Evolutionary conservation across 2,888 invertebrate species (phyloP), one percentile per base, ranked within the genome.

Genomic region (Mesochorus sp.): DNA sequence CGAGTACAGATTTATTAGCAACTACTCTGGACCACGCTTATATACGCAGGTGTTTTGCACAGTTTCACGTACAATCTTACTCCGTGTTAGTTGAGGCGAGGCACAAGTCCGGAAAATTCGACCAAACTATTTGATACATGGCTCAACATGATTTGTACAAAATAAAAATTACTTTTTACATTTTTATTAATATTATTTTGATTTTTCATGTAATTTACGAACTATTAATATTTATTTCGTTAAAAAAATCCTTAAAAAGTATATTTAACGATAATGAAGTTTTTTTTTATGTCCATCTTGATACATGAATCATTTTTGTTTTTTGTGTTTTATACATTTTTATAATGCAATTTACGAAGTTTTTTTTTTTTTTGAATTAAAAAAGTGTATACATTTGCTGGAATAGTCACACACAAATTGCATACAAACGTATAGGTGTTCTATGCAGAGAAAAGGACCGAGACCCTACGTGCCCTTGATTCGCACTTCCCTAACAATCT

Each of bases 401-500:
- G 24, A 64, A 64, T 37, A 8, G 24, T 34, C n/a, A 10, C 21
- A 14, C 5, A 37, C 26, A 21, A 21, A 19, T 42, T 39, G 1
- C 17, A 19, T 12, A n/a, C 24, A 39, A 2, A 4, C 21, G 31
- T 21, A 37, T 5, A 47, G 24, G 0, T 47, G 42, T 42, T 51
- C 21, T 53, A 19, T 68, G 6, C n/a, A 5, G 39, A n/a, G n/a
- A 49, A 59, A 72, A 76, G 39, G 19, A 66, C 59, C 37, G 49
- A 10, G 39, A 19, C 24, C 17, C 51, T 0, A 24, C 10, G 39
- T 49, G 39, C 37, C 53, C 73, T 64, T 68, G 68, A 57, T 26
- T 62, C 68, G 61, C 72, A 73, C 72, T 76, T 78, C 75, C 73
- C 79, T 79, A 82, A 82, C 80, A 81, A 82, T 80, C 72, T 74